Evolutionary conservation across 2,113 vertebrate genomes (phyloP), one percentile per base, ranked within the genome.

Genomic region (Orientallactaga bullata): DNA sequence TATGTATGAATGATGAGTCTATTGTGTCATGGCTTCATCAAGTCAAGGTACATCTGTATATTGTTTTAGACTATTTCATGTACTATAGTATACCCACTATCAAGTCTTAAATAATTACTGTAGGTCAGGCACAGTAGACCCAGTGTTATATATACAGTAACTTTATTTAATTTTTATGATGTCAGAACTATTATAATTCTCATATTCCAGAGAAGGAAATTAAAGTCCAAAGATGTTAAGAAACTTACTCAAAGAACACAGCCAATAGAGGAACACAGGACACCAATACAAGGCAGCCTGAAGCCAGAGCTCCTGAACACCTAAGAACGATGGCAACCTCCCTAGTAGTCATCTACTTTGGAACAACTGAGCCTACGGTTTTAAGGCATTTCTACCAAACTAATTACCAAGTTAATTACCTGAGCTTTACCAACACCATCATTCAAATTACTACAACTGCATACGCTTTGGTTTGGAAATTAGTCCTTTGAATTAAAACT

Each of bases 401-500:
- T 92, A n/a, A n/a, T n/a, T n/a, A n/a, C n/a, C n/a, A n/a, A n/a
- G n/a, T 60, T 72, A 42, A 89, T 73, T 91, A 90, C 28, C 37
- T 32, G 28, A 21, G 55, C 84, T 37, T 55, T 85, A 60, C n/a
- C 61, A 93, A 73, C 3, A 68, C 10, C 79, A 78, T 35, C 37
- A 26, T 78, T 30, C 11, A 76, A 92, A 80, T 71, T 65, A 89
- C 24, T 73, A 79, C 24, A 90, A 60, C 35, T 66, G 7, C 20
- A n/a, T 66, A 85, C 61, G 69, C 7, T 93, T 85, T 85, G 16
- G 30, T 80, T 88, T 91, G n/a, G 55, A 85, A 85, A 85, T 66
- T 72, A 71, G 91, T 85, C 32, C 61, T 80, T 16, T 95, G 42
- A 66, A 85, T 96, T 85, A 95, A 93, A 93, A 55, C 39, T 77